Percentiles rank a stretch among this genome's conserved stretches.
Conservation (phyloP, 2,113 vertebrate species). For the Alligator mississippiensis region DNA sequence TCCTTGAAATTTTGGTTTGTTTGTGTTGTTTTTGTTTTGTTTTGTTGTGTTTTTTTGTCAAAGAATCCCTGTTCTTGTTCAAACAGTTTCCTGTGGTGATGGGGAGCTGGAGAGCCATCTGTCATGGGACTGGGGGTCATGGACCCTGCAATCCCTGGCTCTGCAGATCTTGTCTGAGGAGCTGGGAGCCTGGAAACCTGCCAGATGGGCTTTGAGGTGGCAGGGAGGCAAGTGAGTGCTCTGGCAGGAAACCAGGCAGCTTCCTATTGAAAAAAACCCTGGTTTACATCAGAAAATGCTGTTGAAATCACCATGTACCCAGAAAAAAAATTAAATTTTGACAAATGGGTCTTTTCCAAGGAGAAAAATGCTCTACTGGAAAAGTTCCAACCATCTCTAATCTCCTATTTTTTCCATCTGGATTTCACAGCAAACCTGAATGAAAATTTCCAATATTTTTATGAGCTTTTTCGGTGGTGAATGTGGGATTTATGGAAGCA, state of each 20-base stretch:
- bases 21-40: too few species aligned
- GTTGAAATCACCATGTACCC: neutral
- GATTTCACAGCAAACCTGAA: constrained; percentile 34
- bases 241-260: constrained; percentile 33
- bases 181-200: constrained; percentile 8
- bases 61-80: too few species aligned
- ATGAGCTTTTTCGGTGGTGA: neutral
- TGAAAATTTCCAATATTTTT: constrained; percentile 45
- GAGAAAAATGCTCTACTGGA: constrained; percentile 18
- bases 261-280: neutral
- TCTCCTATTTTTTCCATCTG: neutral
- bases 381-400: neutral
- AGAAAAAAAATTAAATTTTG: constrained; percentile 50
- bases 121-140: too few species aligned
- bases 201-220: constrained; percentile 42
- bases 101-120: too few species aligned
- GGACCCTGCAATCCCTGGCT: too few species aligned
- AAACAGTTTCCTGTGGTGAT: too few species aligned
- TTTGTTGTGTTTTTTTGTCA: too few species aligned
- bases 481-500: neutral
- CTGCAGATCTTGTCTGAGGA: neutral
- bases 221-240: neutral
- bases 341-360: constrained; percentile 31
- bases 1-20: too few species aligned
- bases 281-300: constrained; percentile 15